A percentile compares a stretch with the other conserved stretches of the same genome.
Evolutionary conservation across 2,888 invertebrate genomes (phyloP).

Genomic region (Catocala nupta): DNA sequence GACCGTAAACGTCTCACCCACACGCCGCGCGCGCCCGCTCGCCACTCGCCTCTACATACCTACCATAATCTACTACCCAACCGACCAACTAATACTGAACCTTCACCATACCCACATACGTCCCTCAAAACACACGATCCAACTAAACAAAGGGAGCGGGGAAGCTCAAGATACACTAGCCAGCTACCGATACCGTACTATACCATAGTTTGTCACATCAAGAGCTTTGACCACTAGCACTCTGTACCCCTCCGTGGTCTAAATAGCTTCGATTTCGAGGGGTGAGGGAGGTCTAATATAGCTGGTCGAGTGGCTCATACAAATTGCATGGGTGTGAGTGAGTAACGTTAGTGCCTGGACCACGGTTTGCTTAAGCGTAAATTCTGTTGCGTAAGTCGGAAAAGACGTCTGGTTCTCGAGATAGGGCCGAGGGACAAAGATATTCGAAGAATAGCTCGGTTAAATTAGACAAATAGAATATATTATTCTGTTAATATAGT

Average conservation of each 20-base stretch:
- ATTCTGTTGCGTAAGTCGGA: constrained; percentile 85
- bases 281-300: constrained; percentile 57
- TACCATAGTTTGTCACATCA: constrained; percentile 81
- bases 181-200: constrained; percentile 79
- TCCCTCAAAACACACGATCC: constrained; percentile 32
- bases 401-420: constrained; percentile 81
- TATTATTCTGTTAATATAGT: constrained; percentile 43
- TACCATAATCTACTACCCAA: constrained; percentile 74
- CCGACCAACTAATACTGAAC: constrained; percentile 61
- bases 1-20: constrained; percentile 87
- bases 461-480: constrained; percentile 62
- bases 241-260: constrained; percentile 68
- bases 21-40: constrained; percentile 82
- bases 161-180: constrained; percentile 63
- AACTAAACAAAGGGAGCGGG: constrained; percentile 46
- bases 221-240: constrained; percentile 80
- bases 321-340: constrained; percentile 84
- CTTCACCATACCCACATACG: constrained; percentile 50
- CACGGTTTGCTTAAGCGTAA: constrained; percentile 84
- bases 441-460: constrained; percentile 70
- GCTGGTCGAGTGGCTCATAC: constrained; percentile 70
- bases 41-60: constrained; percentile 81
- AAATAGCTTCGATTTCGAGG: constrained; percentile 54
- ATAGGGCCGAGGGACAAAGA: constrained; percentile 70
- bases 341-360: constrained; percentile 82